Percentiles rank a stretch among this genome's conserved stretches.
Conservation (phyloP, 2,888 invertebrate species). For the Drosophila monieri region DNA sequence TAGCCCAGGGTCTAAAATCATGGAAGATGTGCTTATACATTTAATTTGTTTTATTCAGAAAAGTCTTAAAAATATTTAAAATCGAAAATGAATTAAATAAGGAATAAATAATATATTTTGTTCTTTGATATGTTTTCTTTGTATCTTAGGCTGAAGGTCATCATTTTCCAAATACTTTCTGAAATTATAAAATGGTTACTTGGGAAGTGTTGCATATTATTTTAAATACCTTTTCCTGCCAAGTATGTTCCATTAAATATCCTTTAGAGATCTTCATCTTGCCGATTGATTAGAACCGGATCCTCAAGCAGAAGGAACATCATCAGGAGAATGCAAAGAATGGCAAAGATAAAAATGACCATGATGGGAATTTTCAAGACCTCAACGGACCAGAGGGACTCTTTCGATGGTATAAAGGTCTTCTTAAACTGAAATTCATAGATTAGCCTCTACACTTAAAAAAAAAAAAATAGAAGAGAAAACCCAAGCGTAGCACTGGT, state of each 20-base stretch:
- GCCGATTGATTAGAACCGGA: neutral
- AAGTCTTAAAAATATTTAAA: too few relatives aligned
- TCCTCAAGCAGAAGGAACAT: constrained; percentile 12
- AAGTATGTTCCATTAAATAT: neutral
- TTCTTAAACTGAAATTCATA: constrained; percentile 23
- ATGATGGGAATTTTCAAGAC: constrained; percentile 25
- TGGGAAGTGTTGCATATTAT: neutral
- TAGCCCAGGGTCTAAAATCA: too few relatives aligned
- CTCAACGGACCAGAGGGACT: constrained; percentile 24
- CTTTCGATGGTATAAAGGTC: constrained; percentile 8
- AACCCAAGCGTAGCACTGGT: neutral
- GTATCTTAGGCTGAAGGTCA: neutral
- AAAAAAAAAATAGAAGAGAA: too few relatives aligned
- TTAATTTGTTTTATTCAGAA: too few relatives aligned
- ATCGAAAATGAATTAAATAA: too few relatives aligned
- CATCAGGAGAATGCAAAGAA: constrained; percentile 28
- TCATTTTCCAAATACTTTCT: neutral
- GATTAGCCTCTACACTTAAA: constrained; percentile 3
- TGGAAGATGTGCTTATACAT: too few relatives aligned
- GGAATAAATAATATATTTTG: neutral
- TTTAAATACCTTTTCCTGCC: neutral
- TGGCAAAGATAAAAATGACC: constrained; percentile 20
- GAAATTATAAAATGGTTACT: neutral
- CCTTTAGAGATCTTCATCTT: neutral
- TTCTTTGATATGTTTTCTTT: neutral